Conservation (phyloP, 2,113 vertebrate species). For the Gyps fulvus region DNA sequence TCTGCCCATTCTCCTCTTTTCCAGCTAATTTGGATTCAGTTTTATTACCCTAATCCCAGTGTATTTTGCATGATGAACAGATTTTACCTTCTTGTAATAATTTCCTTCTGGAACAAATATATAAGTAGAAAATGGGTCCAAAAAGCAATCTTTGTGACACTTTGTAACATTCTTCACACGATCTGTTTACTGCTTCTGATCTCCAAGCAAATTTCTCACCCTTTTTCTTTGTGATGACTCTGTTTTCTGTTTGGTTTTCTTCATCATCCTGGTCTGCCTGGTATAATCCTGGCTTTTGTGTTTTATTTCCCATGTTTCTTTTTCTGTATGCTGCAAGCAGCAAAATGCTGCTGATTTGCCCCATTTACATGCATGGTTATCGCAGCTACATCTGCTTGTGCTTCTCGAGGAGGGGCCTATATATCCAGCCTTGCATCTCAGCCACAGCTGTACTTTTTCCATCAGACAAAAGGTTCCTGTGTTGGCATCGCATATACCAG, state of each 20-base stretch:
- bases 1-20: constrained; percentile 1
- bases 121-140: neutral
- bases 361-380: neutral
- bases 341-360: neutral
- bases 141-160: neutral
- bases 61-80: constrained; percentile 3
- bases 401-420: neutral
- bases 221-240: neutral
- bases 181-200: neutral
- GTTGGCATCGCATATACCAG: neutral
- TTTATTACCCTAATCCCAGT: neutral
- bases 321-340: neutral
- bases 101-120: constrained; percentile 2
- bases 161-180: neutral
- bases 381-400: neutral
- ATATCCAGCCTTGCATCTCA: neutral
- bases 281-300: neutral
- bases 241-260: neutral
- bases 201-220: neutral
- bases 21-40: constrained; percentile 20
- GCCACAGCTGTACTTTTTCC: neutral
- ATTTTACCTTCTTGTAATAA: constrained; percentile 12
- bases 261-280: neutral
- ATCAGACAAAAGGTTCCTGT: neutral
- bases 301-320: neutral